Evolutionary conservation across 2,888 invertebrate species (phyloP).

Genomic region (Uloborus plumipes): DNA sequence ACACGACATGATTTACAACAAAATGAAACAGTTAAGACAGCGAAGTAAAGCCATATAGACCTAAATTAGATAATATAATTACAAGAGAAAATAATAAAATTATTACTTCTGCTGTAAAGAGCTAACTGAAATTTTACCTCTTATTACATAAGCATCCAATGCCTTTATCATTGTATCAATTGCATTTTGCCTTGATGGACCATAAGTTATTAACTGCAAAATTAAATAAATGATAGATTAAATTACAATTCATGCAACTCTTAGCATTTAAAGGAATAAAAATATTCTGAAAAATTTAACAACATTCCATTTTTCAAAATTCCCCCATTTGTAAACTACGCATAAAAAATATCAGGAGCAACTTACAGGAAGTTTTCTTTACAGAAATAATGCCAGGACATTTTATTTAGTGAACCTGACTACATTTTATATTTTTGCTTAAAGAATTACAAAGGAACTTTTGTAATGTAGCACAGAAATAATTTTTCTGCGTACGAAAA

Average conservation of each 20-base stretch:
- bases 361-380: too few species aligned
- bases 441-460: too few species aligned
- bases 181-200: conserved; percentile 75
- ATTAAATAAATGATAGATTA: conserved; percentile 7
- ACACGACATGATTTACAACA: not conserved
- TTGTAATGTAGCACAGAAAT: too few species aligned
- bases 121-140: conserved; percentile 71
- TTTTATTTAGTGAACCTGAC: too few species aligned
- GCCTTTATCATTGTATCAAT: conserved; percentile 75
- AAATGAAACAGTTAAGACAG: not conserved
- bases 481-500: too few species aligned
- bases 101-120: not conserved
- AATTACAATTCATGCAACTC: not conserved
- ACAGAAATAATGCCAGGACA: too few species aligned
- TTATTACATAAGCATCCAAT: conserved; percentile 78
- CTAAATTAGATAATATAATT: too few species aligned
- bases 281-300: not conserved
- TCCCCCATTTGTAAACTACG: too few species aligned
- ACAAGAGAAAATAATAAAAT: too few species aligned
- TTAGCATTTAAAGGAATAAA: conserved; percentile 3
- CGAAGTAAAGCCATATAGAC: not conserved
- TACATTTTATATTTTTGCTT: too few species aligned
- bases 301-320: not conserved
- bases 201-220: conserved; percentile 76
- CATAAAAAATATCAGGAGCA: too few species aligned